A percentile compares a stretch with the other conserved stretches of the same genome.
Evolutionary conservation across 1,140 invertebrate species (phyloP).

Genomic region (Telenomus remus): DNA sequence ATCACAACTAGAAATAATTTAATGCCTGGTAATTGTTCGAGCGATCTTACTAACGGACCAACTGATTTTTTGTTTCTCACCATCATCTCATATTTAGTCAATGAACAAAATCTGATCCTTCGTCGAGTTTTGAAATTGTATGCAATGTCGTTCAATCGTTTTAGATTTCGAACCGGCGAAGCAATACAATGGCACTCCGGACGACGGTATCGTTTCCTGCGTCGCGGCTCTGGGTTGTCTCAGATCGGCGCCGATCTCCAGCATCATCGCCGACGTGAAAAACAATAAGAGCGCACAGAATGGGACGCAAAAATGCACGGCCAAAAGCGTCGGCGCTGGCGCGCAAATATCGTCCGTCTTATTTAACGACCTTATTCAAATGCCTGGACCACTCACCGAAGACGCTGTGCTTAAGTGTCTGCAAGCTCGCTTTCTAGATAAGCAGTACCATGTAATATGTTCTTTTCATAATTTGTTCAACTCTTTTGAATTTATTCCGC

Average conservation of each 20-base stretch:
- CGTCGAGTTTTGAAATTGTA: neutral
- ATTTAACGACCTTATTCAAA: slow-evolving; percentile 92
- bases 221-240: slow-evolving; percentile 69
- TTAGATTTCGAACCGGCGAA: slow-evolving; percentile 69
- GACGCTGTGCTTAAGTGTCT: slow-evolving; percentile 93
- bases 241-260: slow-evolving; percentile 68
- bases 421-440: slow-evolving; percentile 89
- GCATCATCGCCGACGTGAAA: slow-evolving; percentile 69
- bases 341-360: slow-evolving; percentile 66
- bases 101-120: slow-evolving; percentile 1
- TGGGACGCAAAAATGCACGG: slow-evolving; percentile 65
- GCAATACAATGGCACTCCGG: slow-evolving; percentile 63
- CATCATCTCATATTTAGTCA: slow-evolving; percentile 1
- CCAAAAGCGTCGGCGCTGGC: slow-evolving; percentile 53
- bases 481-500: neutral
- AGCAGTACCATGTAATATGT: slow-evolving; percentile 93
- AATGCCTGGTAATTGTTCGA: slow-evolving; percentile 68
- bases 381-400: slow-evolving; percentile 93
- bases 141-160: neutral
- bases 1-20: slow-evolving; percentile 68
- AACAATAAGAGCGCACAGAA: slow-evolving; percentile 60
- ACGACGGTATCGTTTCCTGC: slow-evolving; percentile 71
- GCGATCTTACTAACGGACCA: slow-evolving; percentile 11
- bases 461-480: slow-evolving; percentile 60
- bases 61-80: too few species aligned